Evolutionary conservation across 2,888 invertebrate genomes (phyloP), one percentile per base, ranked within the genome.

Genomic region (Drosophila kokeensis): DNA sequence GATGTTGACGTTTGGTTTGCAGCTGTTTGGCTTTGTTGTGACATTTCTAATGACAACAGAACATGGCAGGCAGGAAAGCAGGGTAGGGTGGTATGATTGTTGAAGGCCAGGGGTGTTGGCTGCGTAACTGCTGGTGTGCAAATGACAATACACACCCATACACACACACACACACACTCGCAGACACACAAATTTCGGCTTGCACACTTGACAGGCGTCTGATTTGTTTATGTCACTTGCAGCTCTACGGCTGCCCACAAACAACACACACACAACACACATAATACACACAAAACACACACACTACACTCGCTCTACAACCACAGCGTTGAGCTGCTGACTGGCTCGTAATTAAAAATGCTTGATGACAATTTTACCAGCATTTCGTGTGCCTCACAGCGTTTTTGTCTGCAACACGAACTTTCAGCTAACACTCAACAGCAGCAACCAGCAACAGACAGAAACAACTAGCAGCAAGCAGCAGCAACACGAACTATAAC

Each of bases 221-320:
- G 88, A 88, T 87, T 88, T 90, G 90, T 88, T 90, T 87, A 87
- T 89, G 89, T 88, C 88, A 90, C 82, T 82, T 81, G 84, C 87
- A 90, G 83, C 79, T 80, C 83, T 82, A 79, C 48, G 79, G 77
- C 89, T 85, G 82, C 89, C 82, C 84, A 71, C 87, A 75, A 71
- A 45, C 52, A 67, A 40, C 53, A 63, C 64, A 54, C 61, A 54
- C 61, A 27, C 42, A 30, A 30, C 57, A 50, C 38, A 53, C 48
- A 61, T 53, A 36, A 18, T 27, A 64, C 42, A 48, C 36, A 32
- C 59, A 63, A 40, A 53, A 24, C 30, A 15, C 38, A 32, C 24
- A 40, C 63, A 48, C 29, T 36, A 24, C 0, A 24, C 13, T 24
- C 15, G 21, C 21, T 45, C 4, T 15, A 24, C 24, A 67, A 66